These are phyloP conservation scores for Parnassius orleans DNA, from an alignment of 2,888 invertebrate species.

Conservation along the genomic window DNA sequence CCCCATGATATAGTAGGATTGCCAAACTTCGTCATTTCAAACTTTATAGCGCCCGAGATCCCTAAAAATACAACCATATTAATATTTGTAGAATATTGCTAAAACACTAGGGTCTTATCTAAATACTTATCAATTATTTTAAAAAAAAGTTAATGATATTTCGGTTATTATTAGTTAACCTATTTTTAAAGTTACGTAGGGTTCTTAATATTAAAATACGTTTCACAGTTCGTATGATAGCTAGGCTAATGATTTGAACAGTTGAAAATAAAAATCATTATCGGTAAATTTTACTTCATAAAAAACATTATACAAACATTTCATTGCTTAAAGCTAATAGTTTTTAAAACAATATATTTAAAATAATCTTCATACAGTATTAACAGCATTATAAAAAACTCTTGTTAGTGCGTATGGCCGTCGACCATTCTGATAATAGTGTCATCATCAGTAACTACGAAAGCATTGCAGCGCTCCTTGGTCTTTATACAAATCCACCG, in stretches of 20 bases:
- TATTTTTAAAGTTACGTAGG: neutral
- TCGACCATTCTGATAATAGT: slow-evolving; percentile 39
- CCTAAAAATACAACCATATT: slow-evolving; percentile 42
- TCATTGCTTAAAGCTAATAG: neutral
- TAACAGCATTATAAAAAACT: no score
- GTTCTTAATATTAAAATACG: no score
- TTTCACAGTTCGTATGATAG: no score
- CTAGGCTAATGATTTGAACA: no score
- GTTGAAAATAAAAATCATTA: no score
- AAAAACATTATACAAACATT: no score
- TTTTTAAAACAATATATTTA: neutral
- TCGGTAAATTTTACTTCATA: no score
- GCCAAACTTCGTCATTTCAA: slow-evolving; percentile 59
- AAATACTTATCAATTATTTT: neutral
- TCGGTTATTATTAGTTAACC: neutral
- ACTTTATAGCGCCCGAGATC: slow-evolving; percentile 40
- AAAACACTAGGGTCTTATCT: neutral
- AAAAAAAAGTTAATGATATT: neutral
- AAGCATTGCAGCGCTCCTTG: slow-evolving; percentile 43
- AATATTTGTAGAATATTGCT: neutral
- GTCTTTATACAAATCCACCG: slow-evolving; percentile 52
- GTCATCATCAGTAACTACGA: slow-evolving; percentile 42
- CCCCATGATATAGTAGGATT: slow-evolving; percentile 68
- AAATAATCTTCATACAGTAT: no score
- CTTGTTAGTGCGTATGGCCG: slow-evolving; percentile 39